A percentile compares a stretch with the other conserved stretches of the same genome.
Evolutionary conservation across 2,888 invertebrate genomes (phyloP).

Genomic region (Blera fallax): DNA sequence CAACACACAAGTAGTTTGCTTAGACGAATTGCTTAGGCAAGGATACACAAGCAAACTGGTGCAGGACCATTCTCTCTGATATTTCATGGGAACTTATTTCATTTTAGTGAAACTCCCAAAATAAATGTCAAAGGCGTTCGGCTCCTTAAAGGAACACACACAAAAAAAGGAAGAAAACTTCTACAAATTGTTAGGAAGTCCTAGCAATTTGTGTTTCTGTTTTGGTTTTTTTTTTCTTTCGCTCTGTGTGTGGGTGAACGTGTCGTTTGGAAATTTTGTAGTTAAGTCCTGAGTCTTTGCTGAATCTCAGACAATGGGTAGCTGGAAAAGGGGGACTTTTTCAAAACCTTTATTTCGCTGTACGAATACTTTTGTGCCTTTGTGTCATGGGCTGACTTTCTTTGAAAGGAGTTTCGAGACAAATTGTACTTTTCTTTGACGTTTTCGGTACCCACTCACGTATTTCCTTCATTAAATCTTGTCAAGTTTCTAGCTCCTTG

Average conservation of each 20-base stretch:
- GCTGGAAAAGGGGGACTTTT: slow-evolving; percentile 8
- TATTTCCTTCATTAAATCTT: slow-evolving; percentile 17
- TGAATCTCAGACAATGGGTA: slow-evolving; percentile 39
- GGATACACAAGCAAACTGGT: neutral
- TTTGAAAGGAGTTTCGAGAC: neutral
- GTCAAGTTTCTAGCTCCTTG: neutral
- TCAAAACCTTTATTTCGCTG: slow-evolving; percentile 2
- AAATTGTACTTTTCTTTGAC: slow-evolving; percentile 3
- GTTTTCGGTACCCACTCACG: neutral
- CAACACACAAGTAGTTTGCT: neutral
- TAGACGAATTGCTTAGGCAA: slow-evolving; percentile 27
- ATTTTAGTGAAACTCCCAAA: slow-evolving; percentile 33
- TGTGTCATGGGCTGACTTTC: neutral
- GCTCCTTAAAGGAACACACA: slow-evolving; percentile 23
- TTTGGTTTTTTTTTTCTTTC: neutral
- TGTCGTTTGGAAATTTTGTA: neutral
- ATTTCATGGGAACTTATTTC: slow-evolving; percentile 39
- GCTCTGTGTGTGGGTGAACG: neutral
- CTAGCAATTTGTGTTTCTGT: slow-evolving; percentile 56
- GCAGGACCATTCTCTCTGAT: slow-evolving; percentile 5
- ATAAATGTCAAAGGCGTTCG: slow-evolving; percentile 49
- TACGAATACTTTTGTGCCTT: neutral
- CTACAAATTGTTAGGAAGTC: slow-evolving; percentile 64
- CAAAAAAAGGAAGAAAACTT: slow-evolving; percentile 39
- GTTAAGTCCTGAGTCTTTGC: neutral